phyloP scores from a whole-genome alignment of 2,113 vertebrate genomes.

The Phocoena sinus region DNA sequence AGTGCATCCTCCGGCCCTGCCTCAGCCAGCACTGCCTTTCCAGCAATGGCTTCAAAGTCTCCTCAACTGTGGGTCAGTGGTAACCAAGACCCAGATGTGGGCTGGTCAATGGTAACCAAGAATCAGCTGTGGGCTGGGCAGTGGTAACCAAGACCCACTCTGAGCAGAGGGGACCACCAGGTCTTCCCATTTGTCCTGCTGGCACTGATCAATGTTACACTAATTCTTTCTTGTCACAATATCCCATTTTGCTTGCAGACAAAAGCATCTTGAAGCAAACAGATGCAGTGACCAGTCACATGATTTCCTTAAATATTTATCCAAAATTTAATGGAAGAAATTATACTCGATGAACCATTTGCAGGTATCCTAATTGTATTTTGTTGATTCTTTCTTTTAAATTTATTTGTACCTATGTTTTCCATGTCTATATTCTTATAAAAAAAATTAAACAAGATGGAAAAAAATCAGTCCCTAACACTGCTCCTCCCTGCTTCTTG shows the following conservation, averaged over 20 bases:
- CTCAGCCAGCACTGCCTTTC: neutral
- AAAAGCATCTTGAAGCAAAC: neutral
- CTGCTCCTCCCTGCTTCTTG: neutral
- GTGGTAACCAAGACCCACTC: neutral
- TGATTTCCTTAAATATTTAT: rapidly evolving
- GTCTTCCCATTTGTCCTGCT: neutral
- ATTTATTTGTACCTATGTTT: neutral
- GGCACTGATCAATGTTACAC: rapidly evolving
- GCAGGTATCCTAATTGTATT: neutral
- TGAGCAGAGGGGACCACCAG: neutral
- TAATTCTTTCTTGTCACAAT: neutral
- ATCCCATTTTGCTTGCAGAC: neutral
- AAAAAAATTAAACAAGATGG: neutral
- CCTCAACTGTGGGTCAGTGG: neutral
- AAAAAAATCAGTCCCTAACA: neutral
- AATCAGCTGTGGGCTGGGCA: no score
- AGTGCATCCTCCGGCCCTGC: neutral
- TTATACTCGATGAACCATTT: rapidly evolving
- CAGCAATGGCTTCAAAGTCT: neutral
- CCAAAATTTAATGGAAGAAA: neutral
- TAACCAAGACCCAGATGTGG: no score
- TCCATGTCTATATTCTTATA: neutral
- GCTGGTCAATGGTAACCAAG: neutral
- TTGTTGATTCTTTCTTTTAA: neutral
- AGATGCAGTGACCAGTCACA: no score